phyloP scores from a whole-genome alignment of 2,113 vertebrate species.

The Tretioscincus oriximinensis region DNA sequence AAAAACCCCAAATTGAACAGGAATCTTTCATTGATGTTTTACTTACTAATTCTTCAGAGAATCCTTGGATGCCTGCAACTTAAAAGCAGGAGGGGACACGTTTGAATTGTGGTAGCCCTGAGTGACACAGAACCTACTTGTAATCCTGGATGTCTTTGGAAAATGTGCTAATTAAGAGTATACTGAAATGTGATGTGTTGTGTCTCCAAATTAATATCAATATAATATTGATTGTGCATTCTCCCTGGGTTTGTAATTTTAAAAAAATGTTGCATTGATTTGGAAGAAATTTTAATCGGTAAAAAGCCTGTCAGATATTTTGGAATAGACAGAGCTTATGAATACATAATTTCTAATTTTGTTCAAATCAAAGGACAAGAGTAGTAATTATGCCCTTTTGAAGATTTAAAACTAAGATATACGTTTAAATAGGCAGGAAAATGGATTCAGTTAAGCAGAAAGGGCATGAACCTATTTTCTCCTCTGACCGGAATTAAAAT shows the following conservation, averaged over 20 bases:
- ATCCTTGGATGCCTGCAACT: too few species aligned
- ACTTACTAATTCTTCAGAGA: not conserved
- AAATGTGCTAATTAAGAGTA: not conserved
- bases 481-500: conserved; percentile 40
- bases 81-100: too few species aligned
- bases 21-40: not conserved
- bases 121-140: too few species aligned
- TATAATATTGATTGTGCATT: not conserved
- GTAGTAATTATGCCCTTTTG: conserved; percentile 54
- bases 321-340: conserved; percentile 8
- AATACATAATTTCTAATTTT: conserved; percentile 14
- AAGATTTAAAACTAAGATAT: conserved; percentile 34
- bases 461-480: conserved; percentile 32
- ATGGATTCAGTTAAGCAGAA: conserved; percentile 43
- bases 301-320: conserved; percentile 27
- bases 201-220: not conserved
- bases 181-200: not conserved
- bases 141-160: not conserved
- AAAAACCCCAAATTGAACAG: not conserved
- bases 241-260: not conserved
- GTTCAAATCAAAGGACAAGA: conserved; percentile 43
- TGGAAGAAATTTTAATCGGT: conserved; percentile 8
- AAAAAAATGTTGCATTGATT: not conserved
- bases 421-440: conserved; percentile 34
- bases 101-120: too few species aligned